Evolutionary conservation across 2,113 vertebrate genomes (phyloP).

Genomic region (Mohoua ochrocephala): DNA sequence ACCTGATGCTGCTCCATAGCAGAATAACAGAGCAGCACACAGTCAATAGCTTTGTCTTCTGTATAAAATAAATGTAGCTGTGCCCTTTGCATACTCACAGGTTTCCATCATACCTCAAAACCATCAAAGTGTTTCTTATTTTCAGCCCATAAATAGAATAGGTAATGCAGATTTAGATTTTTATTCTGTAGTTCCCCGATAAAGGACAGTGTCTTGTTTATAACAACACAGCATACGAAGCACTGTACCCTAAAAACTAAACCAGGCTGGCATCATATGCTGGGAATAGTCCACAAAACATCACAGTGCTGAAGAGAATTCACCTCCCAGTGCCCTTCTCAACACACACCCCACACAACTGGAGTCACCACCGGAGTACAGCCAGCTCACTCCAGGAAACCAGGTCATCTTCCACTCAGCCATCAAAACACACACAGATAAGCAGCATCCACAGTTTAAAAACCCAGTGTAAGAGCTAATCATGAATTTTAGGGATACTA

Average conservation of each 20-base stretch:
- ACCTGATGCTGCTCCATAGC: not conserved
- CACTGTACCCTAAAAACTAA: not conserved
- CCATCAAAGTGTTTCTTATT: not conserved
- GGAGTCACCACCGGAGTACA: not conserved
- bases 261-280: not conserved
- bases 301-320: not conserved
- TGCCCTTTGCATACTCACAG: not conserved
- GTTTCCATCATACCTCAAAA: not conserved
- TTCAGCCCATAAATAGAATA: not conserved
- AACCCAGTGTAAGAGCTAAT: not conserved
- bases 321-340: not conserved
- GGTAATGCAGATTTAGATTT: not conserved
- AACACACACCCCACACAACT: not conserved
- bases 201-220: not conserved
- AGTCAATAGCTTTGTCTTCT: not conserved
- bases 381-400: not conserved
- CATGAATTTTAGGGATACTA: not conserved
- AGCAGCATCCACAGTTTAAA: not conserved
- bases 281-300: not conserved
- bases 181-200: not conserved
- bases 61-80: not conserved
- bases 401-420: not conserved
- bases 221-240: rapidly evolving
- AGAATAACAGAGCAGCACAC: not conserved
- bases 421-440: not conserved